A percentile compares a stretch with the other conserved stretches of the same genome.
phyloP scores from a whole-genome alignment of 2,888 invertebrate genomes.

The Spisula subtruncata region DNA sequence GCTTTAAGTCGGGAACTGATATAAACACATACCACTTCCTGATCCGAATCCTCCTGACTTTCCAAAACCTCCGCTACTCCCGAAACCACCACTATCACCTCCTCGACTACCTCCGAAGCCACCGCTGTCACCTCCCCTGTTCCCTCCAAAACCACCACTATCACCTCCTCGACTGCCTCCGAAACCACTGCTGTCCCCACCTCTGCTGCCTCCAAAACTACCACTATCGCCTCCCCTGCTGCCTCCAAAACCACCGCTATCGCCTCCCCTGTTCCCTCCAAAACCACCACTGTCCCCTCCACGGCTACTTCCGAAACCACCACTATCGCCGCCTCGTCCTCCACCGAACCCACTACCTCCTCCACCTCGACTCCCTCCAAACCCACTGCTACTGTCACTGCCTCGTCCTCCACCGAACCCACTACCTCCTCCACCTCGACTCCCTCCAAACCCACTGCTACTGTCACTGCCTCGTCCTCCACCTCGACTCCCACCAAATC shows the following conservation, averaged over 20 bases:
- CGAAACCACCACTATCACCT: constrained; percentile 45
- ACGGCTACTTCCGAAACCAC: constrained; percentile 3
- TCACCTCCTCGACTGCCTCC: constrained; percentile 16
- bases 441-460: constrained; percentile 56
- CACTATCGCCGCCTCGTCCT: constrained; percentile 30
- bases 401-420: constrained; percentile 38
- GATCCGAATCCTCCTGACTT: constrained; percentile 52
- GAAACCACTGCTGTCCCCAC: constrained; percentile 34
- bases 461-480: constrained; percentile 40
- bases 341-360: constrained; percentile 20
- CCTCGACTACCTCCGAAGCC: constrained; percentile 12
- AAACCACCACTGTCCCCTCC: constrained; percentile 14
- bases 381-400: constrained; percentile 37
- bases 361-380: constrained; percentile 4
- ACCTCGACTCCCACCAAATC: constrained; percentile 25
- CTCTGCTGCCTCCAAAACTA: not conserved
- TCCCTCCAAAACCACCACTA: not conserved
- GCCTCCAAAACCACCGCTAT: not conserved
- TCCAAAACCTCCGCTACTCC: constrained; percentile 59
- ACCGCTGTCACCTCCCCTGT: constrained; percentile 24
- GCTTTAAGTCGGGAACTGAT: too few relatives aligned
- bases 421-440: constrained; percentile 24
- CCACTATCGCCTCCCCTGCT: constrained; percentile 21
- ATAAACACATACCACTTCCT: constrained; percentile 52
- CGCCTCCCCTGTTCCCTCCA: constrained; percentile 25